phyloP scores from a whole-genome alignment of 2,113 vertebrate genomes.

The Sitta europaea region DNA sequence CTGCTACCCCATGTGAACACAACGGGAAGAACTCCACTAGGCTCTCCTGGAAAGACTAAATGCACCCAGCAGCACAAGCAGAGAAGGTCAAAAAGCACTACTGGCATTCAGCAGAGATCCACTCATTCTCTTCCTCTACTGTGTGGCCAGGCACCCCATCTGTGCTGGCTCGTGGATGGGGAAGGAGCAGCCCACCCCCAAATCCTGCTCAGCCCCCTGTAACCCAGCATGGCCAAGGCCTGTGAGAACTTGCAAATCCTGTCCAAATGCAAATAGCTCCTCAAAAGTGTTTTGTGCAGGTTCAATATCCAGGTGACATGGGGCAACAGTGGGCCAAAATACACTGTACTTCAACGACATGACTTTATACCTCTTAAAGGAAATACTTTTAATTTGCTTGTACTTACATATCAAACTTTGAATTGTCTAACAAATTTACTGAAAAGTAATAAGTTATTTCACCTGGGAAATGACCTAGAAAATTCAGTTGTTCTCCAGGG shows the following conservation, averaged over 20 bases:
- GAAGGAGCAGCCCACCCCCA: background rate
- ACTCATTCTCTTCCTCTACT: background rate
- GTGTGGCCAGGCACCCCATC: background rate
- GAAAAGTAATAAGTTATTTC: background rate
- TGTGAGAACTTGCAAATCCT: background rate
- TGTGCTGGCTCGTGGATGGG: background rate
- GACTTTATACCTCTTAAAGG: background rate
- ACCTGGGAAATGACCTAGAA: constrained; percentile 48
- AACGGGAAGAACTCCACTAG: background rate
- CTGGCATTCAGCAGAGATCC: background rate
- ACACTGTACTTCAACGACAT: background rate
- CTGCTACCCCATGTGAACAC: background rate
- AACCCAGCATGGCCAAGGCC: background rate
- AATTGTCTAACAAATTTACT: background rate
- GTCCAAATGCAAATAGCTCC: background rate
- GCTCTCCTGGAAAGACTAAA: background rate
- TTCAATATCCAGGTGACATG: background rate
- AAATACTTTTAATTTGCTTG: background rate
- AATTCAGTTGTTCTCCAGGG: constrained; percentile 23
- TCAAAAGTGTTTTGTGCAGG: background rate
- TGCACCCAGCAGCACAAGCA: background rate
- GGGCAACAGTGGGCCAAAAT: background rate
- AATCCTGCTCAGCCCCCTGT: background rate
- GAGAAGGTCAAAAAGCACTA: background rate
- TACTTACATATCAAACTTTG: background rate